Evolutionary conservation across 2,888 invertebrate species (phyloP), one percentile per base, ranked within the genome.

Genomic region (Limnephilus auricula): DNA sequence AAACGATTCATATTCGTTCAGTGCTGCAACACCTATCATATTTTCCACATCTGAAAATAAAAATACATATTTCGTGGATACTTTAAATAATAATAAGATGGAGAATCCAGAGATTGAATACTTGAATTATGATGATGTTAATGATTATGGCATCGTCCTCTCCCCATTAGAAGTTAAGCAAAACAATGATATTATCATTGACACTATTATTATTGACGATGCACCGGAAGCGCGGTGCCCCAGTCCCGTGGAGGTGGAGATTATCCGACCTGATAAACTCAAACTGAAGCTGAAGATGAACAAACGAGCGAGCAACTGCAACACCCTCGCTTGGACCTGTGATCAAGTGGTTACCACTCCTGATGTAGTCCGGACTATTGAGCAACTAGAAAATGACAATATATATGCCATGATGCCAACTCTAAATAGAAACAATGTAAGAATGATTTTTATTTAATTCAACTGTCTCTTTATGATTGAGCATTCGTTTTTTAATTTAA

Each of bases 361-460:
- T 10, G 96, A 96, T 90, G 95, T 96, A 91, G 94, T 96, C 90
- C 95, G 94, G 93, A 95, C 94, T 92, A 95, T 96, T 89, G 96
- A 96, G 93, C 95, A 95, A 93, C 93, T 96, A 93, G 96, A 96
- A 94, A 95, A 94, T 93, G 95, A 95, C 93, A 95, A 95, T 15
- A n/a, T 79, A 79, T 91, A 90, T 90, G 2, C 87, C 37, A 31
- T 45, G 50, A 34, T 88, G 34, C n/a, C 78, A 5, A 65, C 65
- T 65, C 65, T 65, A 31, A 9, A 37, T 9, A 80, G 83, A 13
- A 82, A 83, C 45, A 79, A 91, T 86, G 92, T 92, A 89, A 90
- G 92, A 37, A 92, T 40, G 13, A 87, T 65, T 50, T 50, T n/a
- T 2, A 13, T 31, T 65, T 25, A 65, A 65, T 65, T 65, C 65